phyloP scores from a whole-genome alignment of 2,797 vertebrate species.

The Chiroxiphia lanceolata region DNA sequence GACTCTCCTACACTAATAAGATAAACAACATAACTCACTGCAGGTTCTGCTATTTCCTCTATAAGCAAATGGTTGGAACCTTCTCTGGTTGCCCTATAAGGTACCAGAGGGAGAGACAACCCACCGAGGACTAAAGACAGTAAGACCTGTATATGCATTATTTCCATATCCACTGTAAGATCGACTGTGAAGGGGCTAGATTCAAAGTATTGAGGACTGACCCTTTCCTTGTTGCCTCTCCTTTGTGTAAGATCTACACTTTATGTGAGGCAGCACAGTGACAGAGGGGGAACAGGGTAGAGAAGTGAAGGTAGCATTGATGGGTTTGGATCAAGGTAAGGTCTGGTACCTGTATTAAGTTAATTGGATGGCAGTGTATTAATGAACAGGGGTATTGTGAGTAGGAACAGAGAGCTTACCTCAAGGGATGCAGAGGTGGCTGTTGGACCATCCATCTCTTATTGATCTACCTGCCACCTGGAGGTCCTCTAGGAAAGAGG shows the following conservation, averaged over 20 bases:
- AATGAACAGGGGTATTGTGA: not conserved
- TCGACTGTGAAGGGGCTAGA: not conserved
- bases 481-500: not conserved
- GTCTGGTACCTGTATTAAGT: not conserved
- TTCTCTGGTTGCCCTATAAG: slow-evolving; percentile 67
- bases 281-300: not conserved
- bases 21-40: slow-evolving; percentile 78
- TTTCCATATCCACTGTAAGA: not conserved
- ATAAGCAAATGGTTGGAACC: slow-evolving; percentile 66
- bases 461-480: not conserved
- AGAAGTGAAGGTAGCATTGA: not conserved
- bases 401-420: not conserved
- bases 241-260: not conserved
- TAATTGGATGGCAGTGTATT: not conserved
- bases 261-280: not conserved
- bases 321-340: not conserved
- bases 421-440: not conserved
- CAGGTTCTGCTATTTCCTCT: slow-evolving; percentile 67
- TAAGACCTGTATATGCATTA: not conserved
- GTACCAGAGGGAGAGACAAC: slow-evolving; percentile 38
- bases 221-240: not conserved
- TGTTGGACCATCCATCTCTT: not conserved
- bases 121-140: not conserved
- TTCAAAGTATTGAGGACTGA: not conserved
- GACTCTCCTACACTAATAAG: slow-evolving; percentile 76